Base-by-base conservation (phyloP, 2,888 invertebrate genomes). In the Leptodirus hochenwartii region DNA sequence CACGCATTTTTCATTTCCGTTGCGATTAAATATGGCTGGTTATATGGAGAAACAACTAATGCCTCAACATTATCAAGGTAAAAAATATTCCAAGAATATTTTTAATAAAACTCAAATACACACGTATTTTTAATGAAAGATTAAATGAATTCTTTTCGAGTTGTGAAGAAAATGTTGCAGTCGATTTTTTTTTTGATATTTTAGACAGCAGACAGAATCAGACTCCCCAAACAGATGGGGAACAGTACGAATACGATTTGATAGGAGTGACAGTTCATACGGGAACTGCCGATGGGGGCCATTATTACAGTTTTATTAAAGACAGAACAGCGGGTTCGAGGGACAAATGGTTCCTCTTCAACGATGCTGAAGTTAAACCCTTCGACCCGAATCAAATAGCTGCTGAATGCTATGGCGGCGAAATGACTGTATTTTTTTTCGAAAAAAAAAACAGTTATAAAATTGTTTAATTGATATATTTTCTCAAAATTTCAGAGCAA, bases 271-370 rank as follows among this genome's bases (percentile, higher is more conserved):
- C 93, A 0, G 93, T 93, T 0, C 93, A 93, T 58, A 93, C 93
- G 10, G 93, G 93, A n/a, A 93, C 90, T 0, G 93, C 93, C 2
- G 93, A 93, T 53, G 91, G 91, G 30, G 93, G 93, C 0, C 93
- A 93, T 56, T 93, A 93, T 56, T 91, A 91, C 57, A 80, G 81
- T 61, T 93, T 93, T 53, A 93, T 93, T 37, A 71, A 88, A 39
- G 91, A 91, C 57, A 66, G 88, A 20, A 71, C 68, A 39, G 66
- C 73, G 34, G 53, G 61, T 28, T 65, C 65, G 17, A 73, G 77
- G 45, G 90, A 91, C 57, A 84, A 88, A 43, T 91, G 90, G 91
- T 74, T 82, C 46, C 59, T 87, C 22, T 88, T 88, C 54, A 88
- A 88, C 50, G 88, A 88, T 53, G 87, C 87, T 0, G 87, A 88